Evolutionary conservation across 2,113 vertebrate genomes (phyloP).

Genomic region (Nematolebias whitei): DNA sequence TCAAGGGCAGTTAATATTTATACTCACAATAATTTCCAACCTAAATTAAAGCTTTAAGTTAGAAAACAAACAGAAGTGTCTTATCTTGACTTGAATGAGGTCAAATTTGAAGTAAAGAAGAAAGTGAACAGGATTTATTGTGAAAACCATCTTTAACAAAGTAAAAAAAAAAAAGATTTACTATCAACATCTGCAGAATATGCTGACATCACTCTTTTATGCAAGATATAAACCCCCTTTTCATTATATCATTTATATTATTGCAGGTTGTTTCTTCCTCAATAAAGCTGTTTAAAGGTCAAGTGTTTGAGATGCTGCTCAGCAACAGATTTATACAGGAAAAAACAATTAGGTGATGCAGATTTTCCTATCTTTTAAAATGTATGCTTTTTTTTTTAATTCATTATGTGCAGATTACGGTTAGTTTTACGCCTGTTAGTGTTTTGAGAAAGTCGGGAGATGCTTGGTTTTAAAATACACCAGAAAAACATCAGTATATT

Average conservation of each 20-base stretch:
- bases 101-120: background rate
- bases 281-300: background rate
- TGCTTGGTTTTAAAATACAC: too few species aligned
- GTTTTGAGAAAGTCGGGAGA: too few species aligned
- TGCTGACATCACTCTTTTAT: background rate
- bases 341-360: too few species aligned
- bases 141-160: background rate
- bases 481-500: too few species aligned
- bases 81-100: background rate
- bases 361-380: too few species aligned
- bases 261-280: background rate
- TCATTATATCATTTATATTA: slow-evolving; percentile 1
- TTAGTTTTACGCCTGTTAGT: too few species aligned
- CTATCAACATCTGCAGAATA: background rate
- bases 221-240: background rate
- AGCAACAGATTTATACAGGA: too few species aligned
- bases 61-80: background rate
- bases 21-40: background rate
- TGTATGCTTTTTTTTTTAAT: too few species aligned
- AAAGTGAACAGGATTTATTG: background rate
- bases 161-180: too few species aligned
- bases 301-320: too few species aligned
- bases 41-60: background rate
- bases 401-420: too few species aligned
- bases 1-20: background rate